Evolutionary conservation across 2,113 vertebrate genomes (phyloP).

Genomic region (Lethenteron reissneri): DNA sequence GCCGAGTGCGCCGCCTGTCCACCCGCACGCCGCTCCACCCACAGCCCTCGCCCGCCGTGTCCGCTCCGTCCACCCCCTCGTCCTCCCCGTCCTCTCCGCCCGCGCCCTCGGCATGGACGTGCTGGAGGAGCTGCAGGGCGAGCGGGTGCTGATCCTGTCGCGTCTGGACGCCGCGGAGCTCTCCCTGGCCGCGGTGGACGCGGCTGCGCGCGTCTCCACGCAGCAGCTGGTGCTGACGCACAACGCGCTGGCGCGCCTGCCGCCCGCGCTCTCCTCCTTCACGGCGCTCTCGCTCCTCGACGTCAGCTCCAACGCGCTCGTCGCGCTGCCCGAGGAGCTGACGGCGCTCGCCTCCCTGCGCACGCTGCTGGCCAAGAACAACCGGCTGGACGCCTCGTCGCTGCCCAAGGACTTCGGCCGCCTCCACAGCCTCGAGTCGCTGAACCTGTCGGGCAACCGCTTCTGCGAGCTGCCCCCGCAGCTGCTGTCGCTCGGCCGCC

Average conservation of each 20-base stretch:
- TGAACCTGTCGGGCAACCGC: conserved; percentile 80
- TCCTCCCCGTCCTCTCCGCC: too few relatives aligned
- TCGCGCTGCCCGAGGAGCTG: conserved; percentile 41
- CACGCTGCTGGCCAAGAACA: conserved; percentile 76
- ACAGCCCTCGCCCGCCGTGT: not conserved
- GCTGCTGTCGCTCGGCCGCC: conserved; percentile 37
- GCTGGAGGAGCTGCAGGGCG: conserved; percentile 19
- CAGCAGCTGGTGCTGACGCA: conserved; percentile 41
- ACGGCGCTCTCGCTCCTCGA: conserved; percentile 53
- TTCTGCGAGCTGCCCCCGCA: conserved; percentile 53
- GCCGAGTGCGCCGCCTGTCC: not conserved
- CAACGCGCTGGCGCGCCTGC: conserved; percentile 35
- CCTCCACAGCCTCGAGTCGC: conserved; percentile 43
- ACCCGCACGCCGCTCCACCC: not conserved
- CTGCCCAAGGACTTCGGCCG: conserved; percentile 56
- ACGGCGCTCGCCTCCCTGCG: conserved; percentile 35
- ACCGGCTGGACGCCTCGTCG: conserved; percentile 53
- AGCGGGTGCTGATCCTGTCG: conserved; percentile 32
- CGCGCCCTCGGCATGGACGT: conserved; percentile 21
- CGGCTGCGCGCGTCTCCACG: conserved; percentile 28
- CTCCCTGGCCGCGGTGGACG: conserved; percentile 20
- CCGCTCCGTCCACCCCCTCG: not conserved
- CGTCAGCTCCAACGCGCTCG: conserved; percentile 58
- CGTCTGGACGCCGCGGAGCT: conserved; percentile 28
- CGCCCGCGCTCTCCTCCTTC: conserved; percentile 30